These are phyloP conservation scores for Pammene aurita DNA, from an alignment of 2,888 invertebrate species.

Conservation along the genomic window DNA sequence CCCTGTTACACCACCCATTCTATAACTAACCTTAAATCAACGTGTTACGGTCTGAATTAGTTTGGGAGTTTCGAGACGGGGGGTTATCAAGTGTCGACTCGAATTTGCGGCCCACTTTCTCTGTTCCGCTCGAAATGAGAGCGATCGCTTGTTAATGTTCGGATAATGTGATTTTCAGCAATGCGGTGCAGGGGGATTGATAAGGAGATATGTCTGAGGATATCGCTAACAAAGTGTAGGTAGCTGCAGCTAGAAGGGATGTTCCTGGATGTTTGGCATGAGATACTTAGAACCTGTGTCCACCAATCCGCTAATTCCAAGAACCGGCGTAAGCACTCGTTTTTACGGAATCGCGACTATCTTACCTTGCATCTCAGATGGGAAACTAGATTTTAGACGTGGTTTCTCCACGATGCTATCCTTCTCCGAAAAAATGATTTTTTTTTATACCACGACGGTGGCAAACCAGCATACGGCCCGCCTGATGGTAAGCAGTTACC, in stretches of 20 bases:
- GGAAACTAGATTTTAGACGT: too few relatives aligned
- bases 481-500: too few relatives aligned
- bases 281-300: too few relatives aligned
- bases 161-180: slow-evolving; percentile 41
- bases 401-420: too few relatives aligned
- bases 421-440: too few relatives aligned
- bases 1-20: slow-evolving; percentile 2
- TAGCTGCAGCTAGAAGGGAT: neutral
- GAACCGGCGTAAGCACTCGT: too few relatives aligned
- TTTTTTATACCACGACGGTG: too few relatives aligned
- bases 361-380: too few relatives aligned
- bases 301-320: too few relatives aligned
- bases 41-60: slow-evolving; percentile 29
- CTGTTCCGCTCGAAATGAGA: slow-evolving; percentile 39
- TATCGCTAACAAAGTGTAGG: neutral
- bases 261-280: neutral
- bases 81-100: slow-evolving; percentile 34
- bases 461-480: too few relatives aligned
- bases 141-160: slow-evolving; percentile 35
- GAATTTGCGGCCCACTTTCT: slow-evolving; percentile 42
- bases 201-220: slow-evolving; percentile 16
- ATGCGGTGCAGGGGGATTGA: slow-evolving; percentile 6
- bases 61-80: slow-evolving; percentile 18
- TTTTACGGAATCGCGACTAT: too few relatives aligned
- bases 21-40: slow-evolving; percentile 15